Conservation (phyloP, 2,888 invertebrate species). For the Drosophila kanekoi region DNA sequence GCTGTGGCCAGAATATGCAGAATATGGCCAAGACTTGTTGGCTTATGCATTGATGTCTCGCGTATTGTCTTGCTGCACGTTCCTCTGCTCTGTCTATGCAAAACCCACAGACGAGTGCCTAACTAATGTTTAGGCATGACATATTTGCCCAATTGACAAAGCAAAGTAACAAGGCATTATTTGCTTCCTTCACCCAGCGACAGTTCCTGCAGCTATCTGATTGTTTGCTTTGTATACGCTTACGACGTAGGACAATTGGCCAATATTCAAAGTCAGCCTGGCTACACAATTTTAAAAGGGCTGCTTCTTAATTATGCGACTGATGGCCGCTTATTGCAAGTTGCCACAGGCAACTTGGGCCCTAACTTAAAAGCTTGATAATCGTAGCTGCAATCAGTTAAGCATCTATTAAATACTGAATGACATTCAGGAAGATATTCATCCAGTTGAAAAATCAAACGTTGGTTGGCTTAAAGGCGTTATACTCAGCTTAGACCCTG, state of each 20-base stretch:
- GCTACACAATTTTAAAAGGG: conserved; percentile 18
- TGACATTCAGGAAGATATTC: neutral
- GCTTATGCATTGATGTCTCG: conserved; percentile 54
- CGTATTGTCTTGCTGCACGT: conserved; percentile 32
- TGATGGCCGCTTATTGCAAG: conserved; percentile 21
- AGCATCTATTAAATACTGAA: conserved; percentile 1
- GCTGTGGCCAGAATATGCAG: conserved; percentile 16
- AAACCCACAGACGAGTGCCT: conserved; percentile 33
- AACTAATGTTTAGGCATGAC: conserved; percentile 62
- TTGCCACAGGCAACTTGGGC: neutral
- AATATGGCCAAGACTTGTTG: conserved; percentile 47
- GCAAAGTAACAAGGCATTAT: conserved; percentile 25
- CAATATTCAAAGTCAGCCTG: neutral
- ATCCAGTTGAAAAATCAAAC: conserved; percentile 1
- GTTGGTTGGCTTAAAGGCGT: neutral
- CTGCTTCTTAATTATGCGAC: conserved; percentile 19
- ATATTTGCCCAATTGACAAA: conserved; percentile 59
- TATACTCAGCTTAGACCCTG: too few species aligned
- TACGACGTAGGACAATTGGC: conserved; percentile 12
- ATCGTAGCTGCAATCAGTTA: conserved; percentile 10
- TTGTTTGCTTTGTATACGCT: conserved; percentile 51
- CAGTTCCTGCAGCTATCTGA: conserved; percentile 26
- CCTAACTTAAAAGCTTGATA: neutral
- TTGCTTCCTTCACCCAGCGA: conserved; percentile 9
- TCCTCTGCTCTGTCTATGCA: conserved; percentile 13